phyloP scores from a whole-genome alignment of 2,888 invertebrate genomes.

The Pasiphila rectangulata region DNA sequence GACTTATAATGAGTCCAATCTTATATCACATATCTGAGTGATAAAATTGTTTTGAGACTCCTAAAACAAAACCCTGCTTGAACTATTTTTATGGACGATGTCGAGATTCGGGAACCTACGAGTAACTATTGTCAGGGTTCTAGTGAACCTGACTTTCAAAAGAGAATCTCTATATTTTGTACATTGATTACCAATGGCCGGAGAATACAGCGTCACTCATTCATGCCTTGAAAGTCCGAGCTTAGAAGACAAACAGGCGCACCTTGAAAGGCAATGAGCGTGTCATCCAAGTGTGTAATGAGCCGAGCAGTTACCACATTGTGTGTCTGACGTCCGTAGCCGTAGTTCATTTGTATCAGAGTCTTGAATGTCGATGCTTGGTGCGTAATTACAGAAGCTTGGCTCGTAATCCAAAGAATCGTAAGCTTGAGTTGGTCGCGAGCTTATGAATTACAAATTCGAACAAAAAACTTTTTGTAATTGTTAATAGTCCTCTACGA shows the following conservation, averaged over 20 bases:
- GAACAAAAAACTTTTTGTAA: not conserved
- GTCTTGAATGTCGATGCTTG: slow-evolving; percentile 31
- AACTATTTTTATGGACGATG: too few relatives aligned
- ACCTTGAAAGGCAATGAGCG: slow-evolving; percentile 43
- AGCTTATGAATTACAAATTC: not conserved
- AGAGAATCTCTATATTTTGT: too few relatives aligned
- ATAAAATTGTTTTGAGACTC: too few relatives aligned
- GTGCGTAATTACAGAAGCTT: slow-evolving; percentile 24
- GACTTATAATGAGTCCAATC: too few relatives aligned
- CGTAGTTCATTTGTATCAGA: slow-evolving; percentile 35
- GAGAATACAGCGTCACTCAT: slow-evolving; percentile 39
- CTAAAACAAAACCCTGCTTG: too few relatives aligned
- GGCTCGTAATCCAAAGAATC: not conserved
- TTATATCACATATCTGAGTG: too few relatives aligned
- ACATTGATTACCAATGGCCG: not conserved
- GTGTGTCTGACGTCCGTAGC: slow-evolving; percentile 30
- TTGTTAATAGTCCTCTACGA: not conserved
- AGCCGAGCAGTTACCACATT: slow-evolving; percentile 44
- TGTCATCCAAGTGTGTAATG: slow-evolving; percentile 51
- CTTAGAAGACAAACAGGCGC: slow-evolving; percentile 46
- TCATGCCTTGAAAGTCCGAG: slow-evolving; percentile 37
- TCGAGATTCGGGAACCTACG: too few relatives aligned
- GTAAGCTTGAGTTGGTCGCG: not conserved
- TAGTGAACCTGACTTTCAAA: too few relatives aligned
- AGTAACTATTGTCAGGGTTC: too few relatives aligned